A percentile compares a stretch with the other conserved stretches of the same genome.
These are phyloP conservation scores for Propithecus deckenii DNA, from an alignment of 2,797 vertebrate genomes.

Conservation along the genomic window DNA sequence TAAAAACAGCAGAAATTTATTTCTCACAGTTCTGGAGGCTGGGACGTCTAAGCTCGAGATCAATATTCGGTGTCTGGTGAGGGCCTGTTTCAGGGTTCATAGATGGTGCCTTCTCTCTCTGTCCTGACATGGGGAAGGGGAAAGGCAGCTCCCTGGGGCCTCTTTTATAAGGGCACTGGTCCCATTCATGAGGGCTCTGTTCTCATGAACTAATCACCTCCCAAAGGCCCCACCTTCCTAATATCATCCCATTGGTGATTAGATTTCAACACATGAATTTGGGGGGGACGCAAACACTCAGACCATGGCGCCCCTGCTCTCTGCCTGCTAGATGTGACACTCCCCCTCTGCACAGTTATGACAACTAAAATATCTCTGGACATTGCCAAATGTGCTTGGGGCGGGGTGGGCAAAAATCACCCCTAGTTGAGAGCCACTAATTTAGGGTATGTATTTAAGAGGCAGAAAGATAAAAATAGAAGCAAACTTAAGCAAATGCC, in stretches of 20 bases:
- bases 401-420: neutral
- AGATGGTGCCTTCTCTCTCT: neutral
- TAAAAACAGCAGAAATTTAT: neutral
- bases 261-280: neutral
- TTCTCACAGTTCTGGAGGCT: neutral
- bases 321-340: neutral
- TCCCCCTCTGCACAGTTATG: rapidly evolving
- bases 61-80: neutral
- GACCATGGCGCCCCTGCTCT: neutral
- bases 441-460: neutral
- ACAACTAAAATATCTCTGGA: neutral
- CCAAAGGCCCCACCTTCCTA: neutral
- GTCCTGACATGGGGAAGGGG: neutral
- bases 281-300: neutral
- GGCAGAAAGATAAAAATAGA: conserved; percentile 5
- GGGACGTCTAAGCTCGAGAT: neutral
- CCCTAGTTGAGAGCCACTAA: neutral
- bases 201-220: neutral
- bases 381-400: neutral
- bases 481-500: conserved; percentile 26
- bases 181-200: neutral
- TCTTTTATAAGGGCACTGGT: neutral
- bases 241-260: neutral
- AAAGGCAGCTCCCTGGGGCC: neutral
- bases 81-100: neutral